phyloP scores from a whole-genome alignment of 2,888 invertebrate species.

The Xestia c-nigrum region DNA sequence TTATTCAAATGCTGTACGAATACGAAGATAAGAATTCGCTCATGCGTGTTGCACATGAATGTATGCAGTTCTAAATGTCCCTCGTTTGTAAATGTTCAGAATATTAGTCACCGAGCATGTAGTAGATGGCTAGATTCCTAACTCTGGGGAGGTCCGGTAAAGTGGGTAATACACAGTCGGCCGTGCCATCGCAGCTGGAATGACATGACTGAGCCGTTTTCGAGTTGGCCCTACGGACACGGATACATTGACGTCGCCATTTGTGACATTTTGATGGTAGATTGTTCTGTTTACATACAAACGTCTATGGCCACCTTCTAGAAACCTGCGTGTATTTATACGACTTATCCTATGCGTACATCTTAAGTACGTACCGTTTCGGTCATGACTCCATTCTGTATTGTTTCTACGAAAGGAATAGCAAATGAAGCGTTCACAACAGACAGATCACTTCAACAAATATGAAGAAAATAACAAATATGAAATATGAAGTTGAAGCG shows the following conservation, averaged over 20 bases:
- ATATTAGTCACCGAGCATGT: conserved; percentile 48
- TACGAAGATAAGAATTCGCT: conserved; percentile 59
- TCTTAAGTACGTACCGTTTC: conserved; percentile 78
- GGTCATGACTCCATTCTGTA: conserved; percentile 76
- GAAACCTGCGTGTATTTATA: conserved; percentile 77
- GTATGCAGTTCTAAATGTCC: conserved; percentile 59
- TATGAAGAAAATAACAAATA: no score
- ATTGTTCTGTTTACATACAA: conserved; percentile 84
- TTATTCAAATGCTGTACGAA: conserved; percentile 58
- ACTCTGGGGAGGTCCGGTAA: conserved; percentile 69
- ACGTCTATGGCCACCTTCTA: conserved; percentile 72
- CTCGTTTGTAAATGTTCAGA: conserved; percentile 48
- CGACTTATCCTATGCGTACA: conserved; percentile 81
- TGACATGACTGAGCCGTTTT: conserved; percentile 77
- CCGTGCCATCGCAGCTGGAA: conserved; percentile 73
- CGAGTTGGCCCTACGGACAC: conserved; percentile 74
- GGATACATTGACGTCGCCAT: conserved; percentile 80
- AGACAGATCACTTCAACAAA: conserved; percentile 62
- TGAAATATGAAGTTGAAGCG: conserved; percentile 71
- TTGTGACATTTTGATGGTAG: conserved; percentile 86
- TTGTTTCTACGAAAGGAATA: conserved; percentile 75
- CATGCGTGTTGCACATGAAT: conserved; percentile 59
- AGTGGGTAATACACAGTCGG: conserved; percentile 74
- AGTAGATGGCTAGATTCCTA: conserved; percentile 61
- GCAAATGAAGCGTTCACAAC: conserved; percentile 68